Conservation (phyloP, 2,888 invertebrate species). For the Crioceris asparagi region DNA sequence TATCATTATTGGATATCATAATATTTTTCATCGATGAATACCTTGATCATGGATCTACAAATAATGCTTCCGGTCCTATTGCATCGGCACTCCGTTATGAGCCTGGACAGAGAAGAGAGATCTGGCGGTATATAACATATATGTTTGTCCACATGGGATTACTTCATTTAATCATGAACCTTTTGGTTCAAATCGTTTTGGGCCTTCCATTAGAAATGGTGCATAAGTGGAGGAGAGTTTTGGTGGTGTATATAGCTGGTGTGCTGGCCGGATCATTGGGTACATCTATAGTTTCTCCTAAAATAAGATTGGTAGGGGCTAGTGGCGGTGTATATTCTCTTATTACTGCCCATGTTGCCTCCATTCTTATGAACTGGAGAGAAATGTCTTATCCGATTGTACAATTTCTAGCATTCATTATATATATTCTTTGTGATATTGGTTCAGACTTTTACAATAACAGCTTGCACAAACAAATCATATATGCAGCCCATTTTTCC, state of each 20-base stretch:
- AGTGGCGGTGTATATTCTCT: slow-evolving; percentile 93
- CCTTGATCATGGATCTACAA: slow-evolving; percentile 31
- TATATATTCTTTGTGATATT: slow-evolving; percentile 74
- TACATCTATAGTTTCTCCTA: slow-evolving; percentile 73
- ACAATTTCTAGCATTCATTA: slow-evolving; percentile 70
- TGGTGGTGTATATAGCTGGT: slow-evolving; percentile 73
- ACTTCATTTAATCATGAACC: slow-evolving; percentile 82
- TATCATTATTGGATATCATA: slow-evolving; percentile 78
- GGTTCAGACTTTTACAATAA: slow-evolving; percentile 83
- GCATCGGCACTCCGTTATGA: slow-evolving; percentile 74
- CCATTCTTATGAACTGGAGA: slow-evolving; percentile 63
- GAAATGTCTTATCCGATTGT: slow-evolving; percentile 92
- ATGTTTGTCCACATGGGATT: slow-evolving; percentile 95
- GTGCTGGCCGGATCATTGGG: slow-evolving; percentile 78
- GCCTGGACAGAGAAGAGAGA: slow-evolving; percentile 74
- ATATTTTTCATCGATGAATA: slow-evolving; percentile 44
- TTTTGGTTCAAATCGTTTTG: slow-evolving; percentile 83
- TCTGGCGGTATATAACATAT: slow-evolving; percentile 90
- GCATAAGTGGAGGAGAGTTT: slow-evolving; percentile 89
- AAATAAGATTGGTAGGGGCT: slow-evolving; percentile 80
- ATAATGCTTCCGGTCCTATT: slow-evolving; percentile 45
- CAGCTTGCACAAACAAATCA: slow-evolving; percentile 64
- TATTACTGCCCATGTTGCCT: not conserved
- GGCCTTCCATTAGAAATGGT: slow-evolving; percentile 96
- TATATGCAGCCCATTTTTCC: slow-evolving; percentile 77